Conservation (phyloP, 2,797 vertebrate species). For the Sebastiscus albofasciatus region DNA sequence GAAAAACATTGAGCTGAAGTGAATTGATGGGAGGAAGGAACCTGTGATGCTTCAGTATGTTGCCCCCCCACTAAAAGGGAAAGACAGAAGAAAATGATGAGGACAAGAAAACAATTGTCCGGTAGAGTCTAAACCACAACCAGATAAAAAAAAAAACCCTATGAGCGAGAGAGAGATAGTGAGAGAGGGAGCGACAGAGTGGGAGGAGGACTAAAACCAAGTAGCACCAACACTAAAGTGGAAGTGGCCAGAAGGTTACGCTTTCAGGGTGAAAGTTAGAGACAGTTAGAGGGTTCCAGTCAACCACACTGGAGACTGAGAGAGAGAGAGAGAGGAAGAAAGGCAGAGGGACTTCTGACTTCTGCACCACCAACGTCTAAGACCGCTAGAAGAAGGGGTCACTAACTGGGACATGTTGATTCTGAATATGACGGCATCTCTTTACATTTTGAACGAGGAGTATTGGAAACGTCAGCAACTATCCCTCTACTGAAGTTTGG, state of each 20-base stretch:
- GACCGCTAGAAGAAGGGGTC: not conserved
- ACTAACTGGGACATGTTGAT: not conserved
- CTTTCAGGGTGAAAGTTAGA: slow-evolving; percentile 1
- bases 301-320: slow-evolving; percentile 5
- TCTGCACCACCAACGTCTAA: not conserved
- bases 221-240: slow-evolving; percentile 19
- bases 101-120: not conserved
- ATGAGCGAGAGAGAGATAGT: not conserved
- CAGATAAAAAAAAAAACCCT: not conserved
- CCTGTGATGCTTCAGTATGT: not conserved
- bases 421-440: not conserved
- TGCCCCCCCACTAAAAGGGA: not conserved
- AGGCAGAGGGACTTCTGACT: slow-evolving; percentile 8
- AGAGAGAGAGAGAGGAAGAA: slow-evolving; percentile 3
- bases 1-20: slow-evolving; percentile 4
- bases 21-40: not conserved
- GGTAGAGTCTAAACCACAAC: slow-evolving; percentile 1
- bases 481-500: not conserved
- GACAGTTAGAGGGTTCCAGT: slow-evolving; percentile 1
- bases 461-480: not conserved
- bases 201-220: slow-evolving; percentile 37
- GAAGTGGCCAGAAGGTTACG: slow-evolving; percentile 11
- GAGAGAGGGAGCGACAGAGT: not conserved
- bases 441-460: not conserved
- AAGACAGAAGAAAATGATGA: not conserved